A percentile compares a stretch with the other conserved stretches of the same genome.
Conservation (phyloP, 2,113 vertebrate species). For the Zeus faber region DNA sequence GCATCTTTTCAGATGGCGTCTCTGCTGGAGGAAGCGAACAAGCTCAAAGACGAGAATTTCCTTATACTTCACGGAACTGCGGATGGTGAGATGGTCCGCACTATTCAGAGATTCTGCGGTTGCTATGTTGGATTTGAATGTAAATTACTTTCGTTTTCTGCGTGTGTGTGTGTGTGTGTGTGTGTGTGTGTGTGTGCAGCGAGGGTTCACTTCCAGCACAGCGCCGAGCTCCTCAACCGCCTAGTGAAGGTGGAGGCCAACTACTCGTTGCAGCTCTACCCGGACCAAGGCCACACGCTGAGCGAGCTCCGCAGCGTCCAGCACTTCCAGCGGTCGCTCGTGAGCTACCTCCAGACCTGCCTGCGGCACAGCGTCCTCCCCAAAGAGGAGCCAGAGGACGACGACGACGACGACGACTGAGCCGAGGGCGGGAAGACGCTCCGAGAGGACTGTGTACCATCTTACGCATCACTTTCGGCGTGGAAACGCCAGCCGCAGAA, state of each 20-base stretch:
- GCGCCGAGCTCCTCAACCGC: constrained; percentile 77
- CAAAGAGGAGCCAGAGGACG: constrained; percentile 61
- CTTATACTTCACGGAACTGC: constrained; percentile 81
- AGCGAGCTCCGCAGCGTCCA: constrained; percentile 65
- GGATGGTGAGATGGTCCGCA: constrained; percentile 67
- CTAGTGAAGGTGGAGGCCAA: constrained; percentile 77
- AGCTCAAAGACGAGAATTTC: constrained; percentile 75
- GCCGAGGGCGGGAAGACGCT: constrained; percentile 23
- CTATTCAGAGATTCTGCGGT: background rate
- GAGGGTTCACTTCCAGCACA: constrained; percentile 82
- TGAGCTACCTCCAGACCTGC: constrained; percentile 75
- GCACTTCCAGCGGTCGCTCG: constrained; percentile 72
- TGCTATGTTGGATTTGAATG: background rate
- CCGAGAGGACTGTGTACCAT: constrained; percentile 34
- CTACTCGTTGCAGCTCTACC: constrained; percentile 80
- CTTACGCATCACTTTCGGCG: constrained; percentile 57
- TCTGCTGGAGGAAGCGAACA: constrained; percentile 74
- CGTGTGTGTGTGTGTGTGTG: constrained; percentile 1
- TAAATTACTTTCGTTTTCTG: background rate
- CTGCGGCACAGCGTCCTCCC: constrained; percentile 61
- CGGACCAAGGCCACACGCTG: constrained; percentile 77
- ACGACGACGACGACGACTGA: constrained; percentile 74
- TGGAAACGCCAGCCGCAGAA: constrained; percentile 47
- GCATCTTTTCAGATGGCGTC: constrained; percentile 71
- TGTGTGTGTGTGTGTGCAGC: constrained; percentile 46